Base-by-base conservation (phyloP, 2,797 vertebrate genomes). In the Sebastes steindachneri region DNA sequence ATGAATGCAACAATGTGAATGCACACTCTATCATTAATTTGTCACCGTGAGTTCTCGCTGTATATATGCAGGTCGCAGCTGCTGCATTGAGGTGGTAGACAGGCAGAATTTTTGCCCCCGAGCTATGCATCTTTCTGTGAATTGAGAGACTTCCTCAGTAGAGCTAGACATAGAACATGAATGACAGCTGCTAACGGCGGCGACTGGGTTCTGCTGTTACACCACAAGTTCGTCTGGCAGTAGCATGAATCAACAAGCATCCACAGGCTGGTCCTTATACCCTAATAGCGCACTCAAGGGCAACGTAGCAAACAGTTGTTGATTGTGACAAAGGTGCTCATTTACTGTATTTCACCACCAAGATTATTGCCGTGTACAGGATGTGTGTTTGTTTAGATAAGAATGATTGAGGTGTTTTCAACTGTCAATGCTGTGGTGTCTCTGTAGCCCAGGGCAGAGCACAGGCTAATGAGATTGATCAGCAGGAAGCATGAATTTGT, bases 131-230 rank as follows among this genome's bases (percentile, higher is more conserved):
- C 85, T 87, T 88, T 90, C 86, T 89, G 71, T 85, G 90, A 93
- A 91, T 66, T 68, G 77, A 86, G 86, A 92, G 84, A 87, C 81
- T 77, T 88, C 73, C 77, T 85, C 67, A 82, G 84, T 86, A 86
- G 85, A 92, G 83, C 85, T 81, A 75, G 84, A 93, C 89, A 89
- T 76, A 80, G 86, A 87, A 87, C 82, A 77, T 83, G 92, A 91
- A 83, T 91, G 91, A 93, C 94, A 92, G 90, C 88, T 86, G 87
- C 85, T 93, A 90, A 91, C 86, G 90, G 89, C 86, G 79, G 89
- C 84, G 80, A 28, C 76, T 54, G 70, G 67, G 25, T 72, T 84
- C 75, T 75, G 62, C 62, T 76, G 53, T 60, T 73, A 45, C 31
- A 25, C 74, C 57, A 45, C 75, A 57, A 19, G 31, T 75, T 79